These are phyloP conservation scores for Apotomis turbidana DNA, from an alignment of 2,888 invertebrate genomes.

Conservation along the genomic window DNA sequence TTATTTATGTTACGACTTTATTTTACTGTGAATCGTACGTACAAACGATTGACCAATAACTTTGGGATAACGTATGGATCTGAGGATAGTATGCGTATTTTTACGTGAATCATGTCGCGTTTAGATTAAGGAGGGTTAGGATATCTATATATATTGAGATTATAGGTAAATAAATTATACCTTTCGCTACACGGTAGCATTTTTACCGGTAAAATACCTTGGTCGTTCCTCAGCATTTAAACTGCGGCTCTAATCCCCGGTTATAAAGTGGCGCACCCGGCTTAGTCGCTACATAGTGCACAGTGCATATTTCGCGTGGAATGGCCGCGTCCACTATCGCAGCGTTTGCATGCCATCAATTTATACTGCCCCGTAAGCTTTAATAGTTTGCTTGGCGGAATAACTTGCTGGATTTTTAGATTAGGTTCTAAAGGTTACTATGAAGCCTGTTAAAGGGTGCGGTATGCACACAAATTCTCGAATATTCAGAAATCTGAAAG, in stretches of 20 bases:
- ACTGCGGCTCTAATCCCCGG: constrained; percentile 19
- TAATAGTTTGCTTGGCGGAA: constrained; percentile 16
- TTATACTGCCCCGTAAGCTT: constrained; percentile 22
- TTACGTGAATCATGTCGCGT: no score
- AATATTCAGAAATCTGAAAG: no score
- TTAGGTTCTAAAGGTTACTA: neutral
- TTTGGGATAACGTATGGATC: no score
- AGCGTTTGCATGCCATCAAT: constrained; percentile 32
- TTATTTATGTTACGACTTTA: no score
- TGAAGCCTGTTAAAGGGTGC: neutral
- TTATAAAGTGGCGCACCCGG: constrained; percentile 29
- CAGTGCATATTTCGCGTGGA: constrained; percentile 31
- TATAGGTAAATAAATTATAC: no score
- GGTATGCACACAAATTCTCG: no score
- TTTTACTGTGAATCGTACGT: no score
- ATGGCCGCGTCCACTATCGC: constrained; percentile 30
- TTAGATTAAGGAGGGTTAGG: no score
- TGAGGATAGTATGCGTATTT: no score
- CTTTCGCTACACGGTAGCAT: neutral
- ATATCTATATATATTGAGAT: no score
- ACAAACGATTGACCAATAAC: no score
- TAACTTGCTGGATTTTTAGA: constrained; percentile 7
- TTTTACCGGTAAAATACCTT: neutral
- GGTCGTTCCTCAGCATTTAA: neutral
- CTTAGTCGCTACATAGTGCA: constrained; percentile 16